Evolutionary conservation across 2,888 invertebrate species (phyloP).

Genomic region (Phyto melanocephala): DNA sequence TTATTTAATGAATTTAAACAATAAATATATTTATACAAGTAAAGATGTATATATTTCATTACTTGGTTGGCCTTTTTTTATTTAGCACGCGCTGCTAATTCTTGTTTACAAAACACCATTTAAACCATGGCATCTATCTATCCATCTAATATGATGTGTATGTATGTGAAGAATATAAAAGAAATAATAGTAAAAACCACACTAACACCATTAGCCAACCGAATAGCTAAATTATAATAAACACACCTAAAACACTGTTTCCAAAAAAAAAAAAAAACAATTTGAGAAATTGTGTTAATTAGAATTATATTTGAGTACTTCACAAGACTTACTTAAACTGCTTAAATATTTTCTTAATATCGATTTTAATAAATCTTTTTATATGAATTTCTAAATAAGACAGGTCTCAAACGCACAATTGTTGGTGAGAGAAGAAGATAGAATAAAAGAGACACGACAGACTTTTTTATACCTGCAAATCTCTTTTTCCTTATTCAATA

Average conservation of each 20-base stretch:
- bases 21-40: conserved; percentile 39
- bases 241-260: conserved; percentile 40
- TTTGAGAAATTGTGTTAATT: neutral
- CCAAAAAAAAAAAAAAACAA: neutral
- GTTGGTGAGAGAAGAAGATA: too few species aligned
- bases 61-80: conserved; percentile 40
- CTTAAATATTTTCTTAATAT: too few species aligned
- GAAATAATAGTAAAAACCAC: conserved; percentile 20
- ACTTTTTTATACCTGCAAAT: too few species aligned
- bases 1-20: conserved; percentile 6
- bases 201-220: neutral
- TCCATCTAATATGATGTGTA: conserved; percentile 44
- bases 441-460: too few species aligned
- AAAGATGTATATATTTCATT: conserved; percentile 51
- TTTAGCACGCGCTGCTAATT: conserved; percentile 66
- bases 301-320: too few species aligned
- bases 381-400: too few species aligned
- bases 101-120: conserved; percentile 67
- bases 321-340: too few species aligned
- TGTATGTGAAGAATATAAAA: neutral
- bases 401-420: too few species aligned
- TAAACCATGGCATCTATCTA: conserved; percentile 64
- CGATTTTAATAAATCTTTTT: too few species aligned
- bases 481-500: too few species aligned
- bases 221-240: conserved; percentile 40